Evolutionary conservation across 2,797 vertebrate species (phyloP).

Genomic region (Gadopsis marmoratus): DNA sequence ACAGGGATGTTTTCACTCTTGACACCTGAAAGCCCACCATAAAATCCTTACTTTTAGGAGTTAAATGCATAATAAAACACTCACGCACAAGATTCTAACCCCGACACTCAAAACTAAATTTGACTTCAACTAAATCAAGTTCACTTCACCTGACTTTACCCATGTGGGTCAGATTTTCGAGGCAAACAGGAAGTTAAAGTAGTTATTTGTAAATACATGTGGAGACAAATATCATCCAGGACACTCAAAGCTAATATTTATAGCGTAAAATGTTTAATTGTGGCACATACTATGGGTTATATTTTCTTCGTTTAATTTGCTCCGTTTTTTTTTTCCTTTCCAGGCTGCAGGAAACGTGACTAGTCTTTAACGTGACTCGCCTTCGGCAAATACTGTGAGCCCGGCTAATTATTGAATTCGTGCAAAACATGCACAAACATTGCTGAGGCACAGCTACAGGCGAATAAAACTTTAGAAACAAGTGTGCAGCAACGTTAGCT

Average conservation of each 20-base stretch:
- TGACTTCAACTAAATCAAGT: background rate
- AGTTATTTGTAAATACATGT: background rate
- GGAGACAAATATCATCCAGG: background rate
- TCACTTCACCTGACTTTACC: background rate
- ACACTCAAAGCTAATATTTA: background rate
- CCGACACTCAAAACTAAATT: background rate
- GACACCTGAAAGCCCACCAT: constrained; percentile 44
- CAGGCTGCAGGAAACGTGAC: background rate
- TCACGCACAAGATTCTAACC: background rate
- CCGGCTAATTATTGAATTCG: background rate
- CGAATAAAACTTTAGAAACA: background rate
- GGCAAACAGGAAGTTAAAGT: too few species aligned
- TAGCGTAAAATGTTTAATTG: background rate
- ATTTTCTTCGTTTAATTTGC: background rate
- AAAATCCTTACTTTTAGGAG: background rate
- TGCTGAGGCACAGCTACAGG: background rate
- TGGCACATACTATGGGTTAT: background rate
- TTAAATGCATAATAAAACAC: background rate
- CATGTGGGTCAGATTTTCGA: background rate
- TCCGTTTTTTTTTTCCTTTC: too few species aligned
- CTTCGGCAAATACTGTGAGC: background rate
- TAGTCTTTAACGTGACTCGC: background rate
- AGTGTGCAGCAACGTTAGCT: background rate
- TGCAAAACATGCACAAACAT: too few species aligned
- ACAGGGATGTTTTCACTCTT: constrained; percentile 22